phyloP scores from a whole-genome alignment of 2,797 vertebrate species.

The Pangasius sanitwongsei region DNA sequence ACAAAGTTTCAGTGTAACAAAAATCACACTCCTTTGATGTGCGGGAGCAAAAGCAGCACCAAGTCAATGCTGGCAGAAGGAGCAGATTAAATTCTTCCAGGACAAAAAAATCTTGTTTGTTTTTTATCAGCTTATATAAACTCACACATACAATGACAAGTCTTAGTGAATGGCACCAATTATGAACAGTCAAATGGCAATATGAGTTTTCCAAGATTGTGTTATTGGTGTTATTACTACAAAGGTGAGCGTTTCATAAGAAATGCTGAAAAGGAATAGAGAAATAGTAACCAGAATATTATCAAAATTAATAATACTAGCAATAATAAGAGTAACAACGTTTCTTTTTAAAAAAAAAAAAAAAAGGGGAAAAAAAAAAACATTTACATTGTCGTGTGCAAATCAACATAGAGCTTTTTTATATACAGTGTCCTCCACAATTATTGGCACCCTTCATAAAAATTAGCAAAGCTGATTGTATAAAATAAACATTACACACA shows the following conservation, averaged over 20 bases:
- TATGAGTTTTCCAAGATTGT: slow-evolving; percentile 52
- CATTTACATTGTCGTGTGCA: slow-evolving; percentile 48
- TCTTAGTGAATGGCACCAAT: slow-evolving; percentile 59
- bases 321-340: slow-evolving; percentile 56
- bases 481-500: background rate
- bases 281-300: slow-evolving; percentile 56
- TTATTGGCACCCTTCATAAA: slow-evolving; percentile 31
- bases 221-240: slow-evolving; percentile 52
- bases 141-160: slow-evolving; percentile 59
- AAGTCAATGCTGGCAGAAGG: slow-evolving; percentile 55
- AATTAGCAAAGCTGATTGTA: background rate
- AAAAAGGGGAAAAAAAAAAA: slow-evolving; percentile 50
- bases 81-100: slow-evolving; percentile 63
- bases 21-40: slow-evolving; percentile 57
- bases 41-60: slow-evolving; percentile 52
- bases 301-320: slow-evolving; percentile 58
- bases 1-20: slow-evolving; percentile 59
- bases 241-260: slow-evolving; percentile 51
- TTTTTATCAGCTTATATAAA: slow-evolving; percentile 60
- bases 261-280: slow-evolving; percentile 58
- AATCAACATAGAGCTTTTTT: slow-evolving; percentile 47
- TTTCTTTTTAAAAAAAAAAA: background rate
- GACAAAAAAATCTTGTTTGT: slow-evolving; percentile 54
- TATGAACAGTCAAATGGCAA: slow-evolving; percentile 61
- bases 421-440: slow-evolving; percentile 31